Conservation (phyloP, 2,888 invertebrate species). For the Drosophila nigricruria region DNA sequence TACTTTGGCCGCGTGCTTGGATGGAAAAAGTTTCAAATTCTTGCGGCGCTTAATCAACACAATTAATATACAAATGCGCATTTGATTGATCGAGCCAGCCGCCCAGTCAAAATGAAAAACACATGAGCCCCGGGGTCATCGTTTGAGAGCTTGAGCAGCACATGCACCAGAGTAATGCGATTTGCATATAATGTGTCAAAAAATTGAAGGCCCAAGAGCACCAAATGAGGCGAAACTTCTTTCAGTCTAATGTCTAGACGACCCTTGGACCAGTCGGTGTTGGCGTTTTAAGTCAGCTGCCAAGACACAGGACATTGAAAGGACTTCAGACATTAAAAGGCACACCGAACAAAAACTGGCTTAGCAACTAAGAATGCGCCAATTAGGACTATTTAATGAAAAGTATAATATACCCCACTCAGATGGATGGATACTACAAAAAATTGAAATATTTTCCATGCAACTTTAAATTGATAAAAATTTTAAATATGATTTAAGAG, state of each 20-base stretch:
- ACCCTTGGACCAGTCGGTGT: constrained; percentile 1
- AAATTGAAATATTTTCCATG: background rate
- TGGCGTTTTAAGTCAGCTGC: constrained; percentile 5
- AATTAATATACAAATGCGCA: constrained; percentile 66
- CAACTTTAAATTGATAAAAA: background rate
- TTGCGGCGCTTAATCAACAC: constrained; percentile 53
- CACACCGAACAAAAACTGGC: background rate
- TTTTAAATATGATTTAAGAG: background rate
- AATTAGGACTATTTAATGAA: background rate
- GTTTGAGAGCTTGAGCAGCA: constrained; percentile 5
- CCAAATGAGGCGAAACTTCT: background rate
- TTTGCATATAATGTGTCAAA: constrained; percentile 55
- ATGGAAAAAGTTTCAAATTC: constrained; percentile 42
- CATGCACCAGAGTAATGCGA: constrained; percentile 33
- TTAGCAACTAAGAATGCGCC: background rate
- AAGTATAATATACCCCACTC: background rate
- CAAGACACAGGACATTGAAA: constrained; percentile 7
- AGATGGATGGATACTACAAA: background rate
- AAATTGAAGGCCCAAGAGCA: constrained; percentile 4
- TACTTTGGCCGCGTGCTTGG: constrained; percentile 1
- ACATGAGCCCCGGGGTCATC: constrained; percentile 15
- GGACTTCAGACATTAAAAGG: constrained; percentile 1
- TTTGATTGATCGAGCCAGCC: constrained; percentile 64
- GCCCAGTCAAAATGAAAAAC: constrained; percentile 30
- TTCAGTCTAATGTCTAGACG: constrained; percentile 45